Evolutionary conservation across 2,797 vertebrate species (phyloP).

Genomic region (Lepilemur ruficaudatus): DNA sequence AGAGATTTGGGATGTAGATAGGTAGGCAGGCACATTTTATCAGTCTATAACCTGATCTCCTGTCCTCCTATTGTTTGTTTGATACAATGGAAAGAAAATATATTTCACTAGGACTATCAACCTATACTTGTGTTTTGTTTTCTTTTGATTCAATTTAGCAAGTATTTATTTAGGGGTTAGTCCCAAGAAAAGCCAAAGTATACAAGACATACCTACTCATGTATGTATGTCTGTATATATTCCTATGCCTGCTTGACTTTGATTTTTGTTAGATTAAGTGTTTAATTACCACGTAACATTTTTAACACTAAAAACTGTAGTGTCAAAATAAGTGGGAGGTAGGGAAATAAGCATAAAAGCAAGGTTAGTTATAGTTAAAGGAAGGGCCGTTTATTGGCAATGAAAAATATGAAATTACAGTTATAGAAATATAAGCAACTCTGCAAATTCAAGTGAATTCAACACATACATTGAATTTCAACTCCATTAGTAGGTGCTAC

Average conservation of each 20-base stretch:
- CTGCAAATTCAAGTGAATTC: slow-evolving; percentile 23
- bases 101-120: background rate
- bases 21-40: background rate
- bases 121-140: background rate
- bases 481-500: background rate
- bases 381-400: background rate
- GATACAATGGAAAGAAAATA: background rate
- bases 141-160: background rate
- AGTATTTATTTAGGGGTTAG: background rate
- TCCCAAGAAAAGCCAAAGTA: background rate
- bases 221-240: background rate
- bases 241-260: background rate
- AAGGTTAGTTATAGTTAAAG: background rate
- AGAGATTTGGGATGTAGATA: background rate
- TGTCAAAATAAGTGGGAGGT: background rate
- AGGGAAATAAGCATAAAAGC: background rate
- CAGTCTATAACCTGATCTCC: background rate
- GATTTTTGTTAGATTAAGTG: background rate
- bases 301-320: background rate
- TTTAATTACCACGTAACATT: background rate
- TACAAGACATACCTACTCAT: background rate
- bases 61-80: background rate
- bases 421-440: background rate
- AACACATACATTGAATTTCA: background rate
- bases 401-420: slow-evolving; percentile 40